Percentiles rank a stretch among this genome's conserved stretches.
phyloP scores from a whole-genome alignment of 1,140 invertebrate genomes.

The Drosophila ananassae region DNA sequence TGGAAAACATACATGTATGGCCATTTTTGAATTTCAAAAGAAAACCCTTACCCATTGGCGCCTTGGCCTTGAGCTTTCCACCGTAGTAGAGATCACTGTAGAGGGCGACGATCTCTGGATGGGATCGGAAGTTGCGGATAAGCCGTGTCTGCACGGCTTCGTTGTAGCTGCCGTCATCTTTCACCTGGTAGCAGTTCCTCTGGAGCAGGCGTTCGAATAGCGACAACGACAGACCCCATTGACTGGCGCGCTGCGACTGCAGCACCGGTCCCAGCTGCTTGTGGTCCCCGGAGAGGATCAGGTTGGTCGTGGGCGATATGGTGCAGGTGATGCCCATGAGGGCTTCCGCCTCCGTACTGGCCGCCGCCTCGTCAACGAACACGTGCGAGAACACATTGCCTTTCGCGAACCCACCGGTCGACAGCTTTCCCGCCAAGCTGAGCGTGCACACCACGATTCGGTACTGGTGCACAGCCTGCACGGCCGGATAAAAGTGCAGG shows the following conservation, averaged over 20 bases:
- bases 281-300: conserved; percentile 93
- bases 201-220: conserved; percentile 86
- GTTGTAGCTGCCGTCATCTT: conserved; percentile 85
- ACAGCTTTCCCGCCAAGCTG: conserved; percentile 86
- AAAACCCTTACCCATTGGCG: conserved; percentile 39
- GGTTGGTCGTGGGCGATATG: conserved; percentile 77
- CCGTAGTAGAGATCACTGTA: conserved; percentile 88
- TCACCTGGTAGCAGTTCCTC: conserved; percentile 84
- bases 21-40: not conserved
- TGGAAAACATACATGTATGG: not conserved
- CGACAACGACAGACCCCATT: conserved; percentile 85
- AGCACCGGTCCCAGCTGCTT: conserved; percentile 92
- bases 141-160: conserved; percentile 87
- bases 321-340: conserved; percentile 87
- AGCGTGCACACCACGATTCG: conserved; percentile 70
- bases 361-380: conserved; percentile 95
- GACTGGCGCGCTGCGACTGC: conserved; percentile 85
- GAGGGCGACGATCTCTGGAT: conserved; percentile 86
- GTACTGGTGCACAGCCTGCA: conserved; percentile 73
- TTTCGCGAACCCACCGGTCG: conserved; percentile 86
- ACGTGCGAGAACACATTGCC: conserved; percentile 88
- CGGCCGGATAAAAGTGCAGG: conserved; percentile 69
- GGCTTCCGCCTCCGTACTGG: conserved; percentile 91
- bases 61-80: conserved; percentile 84
- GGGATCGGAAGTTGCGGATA: conserved; percentile 88